These are phyloP conservation scores for Sus cebifrons DNA, from an alignment of 2,797 vertebrate genomes.

Conservation along the genomic window DNA sequence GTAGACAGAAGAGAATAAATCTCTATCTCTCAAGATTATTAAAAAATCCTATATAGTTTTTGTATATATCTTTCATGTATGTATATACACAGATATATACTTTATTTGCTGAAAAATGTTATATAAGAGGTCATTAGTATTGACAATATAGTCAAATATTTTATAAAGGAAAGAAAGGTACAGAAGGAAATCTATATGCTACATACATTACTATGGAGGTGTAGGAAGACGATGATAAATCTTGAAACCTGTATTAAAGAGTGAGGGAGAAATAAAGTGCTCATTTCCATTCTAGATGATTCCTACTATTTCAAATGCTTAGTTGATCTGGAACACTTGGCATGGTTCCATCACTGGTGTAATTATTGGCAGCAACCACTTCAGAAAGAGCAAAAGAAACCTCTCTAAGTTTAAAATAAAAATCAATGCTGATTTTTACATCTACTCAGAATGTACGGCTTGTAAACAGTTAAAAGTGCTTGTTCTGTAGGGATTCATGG, in stretches of 20 bases:
- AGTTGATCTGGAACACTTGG: background rate
- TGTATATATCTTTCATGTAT: too few relatives aligned
- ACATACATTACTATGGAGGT: background rate
- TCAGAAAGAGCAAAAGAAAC: constrained; percentile 12
- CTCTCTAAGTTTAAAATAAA: constrained; percentile 57
- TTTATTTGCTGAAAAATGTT: background rate
- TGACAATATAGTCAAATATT: background rate
- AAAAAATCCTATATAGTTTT: background rate
- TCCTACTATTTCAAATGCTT: background rate
- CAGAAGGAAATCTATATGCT: background rate
- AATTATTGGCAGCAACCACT: background rate
- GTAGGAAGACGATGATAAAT: background rate
- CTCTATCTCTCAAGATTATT: background rate
- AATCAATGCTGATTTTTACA: constrained; percentile 65
- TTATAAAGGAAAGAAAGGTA: constrained; percentile 6
- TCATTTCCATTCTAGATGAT: background rate
- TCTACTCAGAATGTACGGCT: constrained; percentile 33
- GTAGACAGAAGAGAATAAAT: background rate
- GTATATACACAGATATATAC: background rate
- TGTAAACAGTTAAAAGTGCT: constrained; percentile 64
- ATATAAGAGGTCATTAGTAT: background rate
- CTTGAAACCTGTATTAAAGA: background rate
- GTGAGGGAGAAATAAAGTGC: constrained; percentile 1
- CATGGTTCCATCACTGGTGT: background rate
- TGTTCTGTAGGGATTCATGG: constrained; percentile 43